Percentiles rank a stretch among this genome's conserved stretches.
These are phyloP conservation scores for Turnix velox DNA, from an alignment of 2,113 vertebrate genomes.

Conservation along the genomic window DNA sequence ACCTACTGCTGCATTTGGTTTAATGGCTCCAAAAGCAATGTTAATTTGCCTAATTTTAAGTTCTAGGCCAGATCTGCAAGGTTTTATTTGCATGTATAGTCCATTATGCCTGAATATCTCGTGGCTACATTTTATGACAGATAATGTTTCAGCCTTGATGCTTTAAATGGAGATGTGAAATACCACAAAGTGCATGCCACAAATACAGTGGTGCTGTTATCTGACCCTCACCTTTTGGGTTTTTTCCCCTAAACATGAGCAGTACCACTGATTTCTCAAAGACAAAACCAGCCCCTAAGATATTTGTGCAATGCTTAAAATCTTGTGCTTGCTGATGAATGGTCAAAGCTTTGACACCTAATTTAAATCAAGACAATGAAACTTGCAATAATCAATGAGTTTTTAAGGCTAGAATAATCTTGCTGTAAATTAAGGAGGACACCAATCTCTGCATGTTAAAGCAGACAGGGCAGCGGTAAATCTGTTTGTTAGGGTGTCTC, in stretches of 20 bases:
- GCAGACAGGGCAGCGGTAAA: not conserved
- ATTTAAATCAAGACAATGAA: not conserved
- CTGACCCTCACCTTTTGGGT: not conserved
- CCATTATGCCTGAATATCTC: not conserved
- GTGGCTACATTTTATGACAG: not conserved
- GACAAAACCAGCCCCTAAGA: fast-evolving
- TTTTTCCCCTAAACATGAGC: not conserved
- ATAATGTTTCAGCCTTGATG: not conserved
- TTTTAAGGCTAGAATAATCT: not conserved
- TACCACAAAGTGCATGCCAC: not conserved
- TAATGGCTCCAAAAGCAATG: not conserved
- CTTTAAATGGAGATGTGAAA: not conserved
- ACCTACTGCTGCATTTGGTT: not conserved
- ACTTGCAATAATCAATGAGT: fast-evolving
- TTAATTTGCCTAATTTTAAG: not conserved
- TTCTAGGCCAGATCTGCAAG: not conserved
- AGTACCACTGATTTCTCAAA: not conserved
- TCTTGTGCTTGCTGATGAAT: not conserved
- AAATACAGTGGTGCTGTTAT: not conserved
- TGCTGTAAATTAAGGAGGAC: not conserved
- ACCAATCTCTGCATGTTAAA: not conserved
- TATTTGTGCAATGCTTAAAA: not conserved
- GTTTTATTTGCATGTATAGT: not conserved
- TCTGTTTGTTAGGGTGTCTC: not conserved
- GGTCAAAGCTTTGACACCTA: not conserved